Evolutionary conservation across 2,113 vertebrate species (phyloP).

Genomic region (Menidia beryllina): DNA sequence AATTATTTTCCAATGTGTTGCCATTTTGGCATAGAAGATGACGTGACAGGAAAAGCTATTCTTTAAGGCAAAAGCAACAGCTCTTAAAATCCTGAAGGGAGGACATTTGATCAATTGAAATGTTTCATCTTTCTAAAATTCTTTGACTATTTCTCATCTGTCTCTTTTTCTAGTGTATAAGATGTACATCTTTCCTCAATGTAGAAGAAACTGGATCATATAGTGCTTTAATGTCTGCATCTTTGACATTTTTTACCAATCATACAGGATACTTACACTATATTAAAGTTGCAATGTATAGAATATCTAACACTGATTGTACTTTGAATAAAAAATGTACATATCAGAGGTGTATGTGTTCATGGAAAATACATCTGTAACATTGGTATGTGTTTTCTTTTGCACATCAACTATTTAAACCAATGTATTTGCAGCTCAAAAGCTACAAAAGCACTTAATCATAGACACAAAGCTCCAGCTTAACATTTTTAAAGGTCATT

Average conservation of each 20-base stretch:
- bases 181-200: too few relatives aligned
- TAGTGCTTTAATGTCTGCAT: too few relatives aligned
- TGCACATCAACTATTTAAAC: neutral
- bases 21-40: conserved; percentile 15
- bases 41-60: conserved; percentile 12
- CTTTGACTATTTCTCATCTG: neutral
- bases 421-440: neutral
- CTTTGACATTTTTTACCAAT: too few relatives aligned
- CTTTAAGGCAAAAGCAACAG: conserved; percentile 18
- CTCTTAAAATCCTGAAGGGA: neutral
- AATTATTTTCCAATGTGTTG: conserved; percentile 23
- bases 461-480: neutral
- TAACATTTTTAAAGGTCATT: neutral
- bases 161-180: neutral
- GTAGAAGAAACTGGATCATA: too few relatives aligned
- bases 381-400: neutral
- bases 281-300: too few relatives aligned
- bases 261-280: too few relatives aligned
- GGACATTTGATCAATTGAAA: conserved; percentile 33
- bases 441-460: neutral
- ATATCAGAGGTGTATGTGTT: neutral
- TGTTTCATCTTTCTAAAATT: conserved; percentile 20
- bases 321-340: neutral
- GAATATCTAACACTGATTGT: neutral
- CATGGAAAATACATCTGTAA: neutral